phyloP scores from a whole-genome alignment of 2,797 vertebrate genomes.

The Lepidocolaptes lacrymiger region DNA sequence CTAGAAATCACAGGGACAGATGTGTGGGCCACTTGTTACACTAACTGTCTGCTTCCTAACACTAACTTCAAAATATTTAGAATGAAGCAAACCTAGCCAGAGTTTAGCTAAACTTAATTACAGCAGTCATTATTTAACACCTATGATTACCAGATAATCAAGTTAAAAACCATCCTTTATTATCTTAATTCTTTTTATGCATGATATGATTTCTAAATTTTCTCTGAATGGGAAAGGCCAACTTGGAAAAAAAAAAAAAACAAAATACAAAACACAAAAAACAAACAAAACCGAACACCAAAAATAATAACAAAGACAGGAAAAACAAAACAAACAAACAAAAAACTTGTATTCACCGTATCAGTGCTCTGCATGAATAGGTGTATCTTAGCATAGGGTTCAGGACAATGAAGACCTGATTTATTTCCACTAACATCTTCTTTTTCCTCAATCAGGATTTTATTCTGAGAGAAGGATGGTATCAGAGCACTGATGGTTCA shows the following conservation, averaged over 20 bases:
- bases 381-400: neutral
- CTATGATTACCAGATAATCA: neutral
- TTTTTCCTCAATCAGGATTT: fast-evolving
- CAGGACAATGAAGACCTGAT: neutral
- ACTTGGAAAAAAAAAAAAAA: neutral
- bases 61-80: neutral
- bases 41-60: neutral
- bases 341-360: neutral
- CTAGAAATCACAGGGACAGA: neutral
- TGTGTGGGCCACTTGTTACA: neutral
- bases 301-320: too few species aligned
- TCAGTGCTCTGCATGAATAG: neutral
- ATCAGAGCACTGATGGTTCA: neutral
- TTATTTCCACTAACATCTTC: neutral
- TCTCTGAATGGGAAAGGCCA: neutral
- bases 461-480: neutral
- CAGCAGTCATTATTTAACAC: neutral
- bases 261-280: too few species aligned
- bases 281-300: too few species aligned
- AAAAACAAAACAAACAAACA: too few species aligned
- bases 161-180: neutral
- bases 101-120: neutral
- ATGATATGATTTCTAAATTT: neutral
- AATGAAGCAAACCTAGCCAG: neutral
- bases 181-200: neutral